Base-by-base conservation (phyloP, 2,888 invertebrate species). In the Harpalus rubripes region DNA sequence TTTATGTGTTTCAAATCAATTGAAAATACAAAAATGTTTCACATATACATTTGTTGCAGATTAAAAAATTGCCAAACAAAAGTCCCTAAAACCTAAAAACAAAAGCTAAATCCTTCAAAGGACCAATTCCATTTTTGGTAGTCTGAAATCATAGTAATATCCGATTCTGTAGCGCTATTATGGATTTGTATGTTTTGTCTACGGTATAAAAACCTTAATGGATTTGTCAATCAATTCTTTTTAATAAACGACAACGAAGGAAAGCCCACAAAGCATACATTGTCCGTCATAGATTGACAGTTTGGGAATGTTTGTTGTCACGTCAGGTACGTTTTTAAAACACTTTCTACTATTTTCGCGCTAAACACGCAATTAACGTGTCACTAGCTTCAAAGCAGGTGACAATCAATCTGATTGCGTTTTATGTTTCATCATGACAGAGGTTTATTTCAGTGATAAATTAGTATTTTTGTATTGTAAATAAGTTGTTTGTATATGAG, bases 141-240 rank as follows among this genome's bases (percentile, higher is more conserved):
- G 8, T 52, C 8, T 52, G 44, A 12, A 52, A 22, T 63, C 10
- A 22, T 63, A 22, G 22, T 68, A 63, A 26, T 26, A 63, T 26
- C 10, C n/a, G n/a, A 32, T 68, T 68, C 39, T n/a, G 32, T 68
- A n/a, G 68, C 8, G 32, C 39, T n/a, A 68, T 68, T 68, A 63
- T 39, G 68, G 39, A 72, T 41, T 72, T 58, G 78, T 78, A n/a
- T 78, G 32, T 59, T 76, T 78, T 78, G 58, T 78, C 26, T 59
- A 56, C 22, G 56, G 22, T 56, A 76, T 56, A 76, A 78, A 78
- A 78, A 52, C 78, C 10, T 7, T 78, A 78, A 78, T 78, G 78
- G 78, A 78, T 78, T 78, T 78, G 78, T 78, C 78, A 78, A 78
- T 78, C 78, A 78, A 78, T 78, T 78, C 59, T 78, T 26, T 78